Evolutionary conservation across 2,797 vertebrate species (phyloP).

Genomic region (Lophius americanus): DNA sequence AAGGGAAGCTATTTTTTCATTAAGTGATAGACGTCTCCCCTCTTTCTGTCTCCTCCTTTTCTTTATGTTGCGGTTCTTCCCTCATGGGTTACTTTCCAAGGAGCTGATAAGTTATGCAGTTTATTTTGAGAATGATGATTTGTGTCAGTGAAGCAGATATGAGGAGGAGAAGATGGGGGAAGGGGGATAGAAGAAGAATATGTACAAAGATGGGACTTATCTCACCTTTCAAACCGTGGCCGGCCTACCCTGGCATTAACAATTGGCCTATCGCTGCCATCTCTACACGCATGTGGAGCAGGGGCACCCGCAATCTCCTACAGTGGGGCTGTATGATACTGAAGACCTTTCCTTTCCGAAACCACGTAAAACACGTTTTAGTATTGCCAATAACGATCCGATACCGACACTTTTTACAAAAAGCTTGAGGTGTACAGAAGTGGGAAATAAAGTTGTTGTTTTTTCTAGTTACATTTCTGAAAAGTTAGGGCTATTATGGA

Average conservation of each 20-base stretch:
- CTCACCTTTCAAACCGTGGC: constrained; percentile 76
- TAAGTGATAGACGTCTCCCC: constrained; percentile 98
- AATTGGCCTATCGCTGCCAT: constrained; percentile 66
- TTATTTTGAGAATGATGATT: constrained; percentile 99
- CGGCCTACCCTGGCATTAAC: constrained; percentile 63
- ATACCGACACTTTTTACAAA: no score
- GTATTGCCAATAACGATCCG: no score
- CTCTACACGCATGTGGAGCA: constrained; percentile 54
- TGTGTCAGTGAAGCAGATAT: constrained; percentile 87
- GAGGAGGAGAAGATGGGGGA: constrained; percentile 79
- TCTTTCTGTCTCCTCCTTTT: constrained; percentile 53
- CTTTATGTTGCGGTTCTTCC: constrained; percentile 66
- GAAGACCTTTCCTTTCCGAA: background rate
- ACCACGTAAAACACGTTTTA: no score
- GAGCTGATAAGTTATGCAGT: constrained; percentile 99
- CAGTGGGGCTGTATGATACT: constrained; percentile 13
- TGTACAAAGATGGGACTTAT: constrained; percentile 60
- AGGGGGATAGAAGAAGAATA: constrained; percentile 78
- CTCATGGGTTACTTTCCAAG: constrained; percentile 93
- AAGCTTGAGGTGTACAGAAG: no score
- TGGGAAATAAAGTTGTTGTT: no score
- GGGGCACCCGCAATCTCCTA: constrained; percentile 31
- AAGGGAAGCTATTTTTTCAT: constrained; percentile 99
- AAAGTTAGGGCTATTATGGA: no score
- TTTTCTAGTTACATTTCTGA: no score